These are phyloP conservation scores for Silurus asotus DNA, from an alignment of 2,113 vertebrate genomes.

Conservation along the genomic window DNA sequence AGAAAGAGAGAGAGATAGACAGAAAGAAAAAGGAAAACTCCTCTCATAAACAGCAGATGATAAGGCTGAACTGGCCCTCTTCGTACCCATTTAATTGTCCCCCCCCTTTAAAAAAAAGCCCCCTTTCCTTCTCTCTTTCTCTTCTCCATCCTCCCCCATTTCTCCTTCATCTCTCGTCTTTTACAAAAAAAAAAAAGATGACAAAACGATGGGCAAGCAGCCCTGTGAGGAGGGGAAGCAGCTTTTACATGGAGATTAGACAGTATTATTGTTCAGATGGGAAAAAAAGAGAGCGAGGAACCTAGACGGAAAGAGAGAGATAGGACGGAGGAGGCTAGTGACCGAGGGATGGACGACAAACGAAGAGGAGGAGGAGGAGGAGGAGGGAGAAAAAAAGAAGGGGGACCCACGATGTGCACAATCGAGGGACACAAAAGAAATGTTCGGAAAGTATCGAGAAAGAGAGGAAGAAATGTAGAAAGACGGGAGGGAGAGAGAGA, in stretches of 20 bases:
- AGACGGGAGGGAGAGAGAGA: neutral
- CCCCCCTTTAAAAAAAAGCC: slow-evolving; percentile 73
- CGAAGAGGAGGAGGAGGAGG: slow-evolving; percentile 43
- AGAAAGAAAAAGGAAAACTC: slow-evolving; percentile 66
- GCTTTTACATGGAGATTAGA: slow-evolving; percentile 99
- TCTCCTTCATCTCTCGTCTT: slow-evolving; percentile 23
- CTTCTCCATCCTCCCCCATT: slow-evolving; percentile 52
- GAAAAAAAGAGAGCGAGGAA: slow-evolving; percentile 53
- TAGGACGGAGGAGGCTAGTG: slow-evolving; percentile 46
- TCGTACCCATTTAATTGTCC: slow-evolving; percentile 24
- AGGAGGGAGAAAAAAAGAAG: neutral
- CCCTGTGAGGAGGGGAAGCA: slow-evolving; percentile 95
- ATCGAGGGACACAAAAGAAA: neutral
- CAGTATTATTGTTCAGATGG: slow-evolving; percentile 87
- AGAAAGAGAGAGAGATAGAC: slow-evolving; percentile 39
- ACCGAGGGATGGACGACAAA: slow-evolving; percentile 13
- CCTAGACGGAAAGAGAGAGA: neutral
- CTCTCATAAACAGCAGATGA: slow-evolving; percentile 88
- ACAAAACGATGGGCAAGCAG: slow-evolving; percentile 95
- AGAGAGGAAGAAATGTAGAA: neutral
- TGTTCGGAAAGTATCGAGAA: neutral
- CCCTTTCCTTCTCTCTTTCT: slow-evolving; percentile 87
- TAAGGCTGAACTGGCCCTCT: slow-evolving; percentile 79
- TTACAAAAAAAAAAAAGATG: slow-evolving; percentile 75
- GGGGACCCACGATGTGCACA: neutral